Conservation (phyloP, 2,113 vertebrate species). For the Ciconia boyciana region DNA sequence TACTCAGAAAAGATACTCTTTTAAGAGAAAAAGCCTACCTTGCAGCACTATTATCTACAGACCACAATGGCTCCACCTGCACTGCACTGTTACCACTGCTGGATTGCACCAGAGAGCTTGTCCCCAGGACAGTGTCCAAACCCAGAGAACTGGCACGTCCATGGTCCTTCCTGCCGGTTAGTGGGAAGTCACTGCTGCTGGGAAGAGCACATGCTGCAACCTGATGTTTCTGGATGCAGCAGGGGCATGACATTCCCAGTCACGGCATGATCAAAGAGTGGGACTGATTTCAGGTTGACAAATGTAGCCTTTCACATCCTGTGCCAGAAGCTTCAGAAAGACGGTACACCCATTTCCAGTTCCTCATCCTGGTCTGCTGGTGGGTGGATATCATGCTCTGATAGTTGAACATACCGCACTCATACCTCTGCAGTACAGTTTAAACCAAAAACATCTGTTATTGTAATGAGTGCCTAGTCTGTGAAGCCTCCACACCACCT, state of each 20-base stretch:
- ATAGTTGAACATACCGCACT: neutral
- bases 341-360: neutral
- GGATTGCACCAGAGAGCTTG: neutral
- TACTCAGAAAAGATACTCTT: neutral
- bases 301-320: neutral
- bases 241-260: neutral
- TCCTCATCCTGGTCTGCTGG: neutral
- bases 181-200: neutral
- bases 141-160: neutral
- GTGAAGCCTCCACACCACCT: neutral
- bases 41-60: neutral
- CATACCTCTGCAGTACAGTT: neutral
- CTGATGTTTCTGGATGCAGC: neutral
- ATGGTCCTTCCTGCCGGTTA: neutral
- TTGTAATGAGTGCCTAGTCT: accelerated
- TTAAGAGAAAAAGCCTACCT: neutral
- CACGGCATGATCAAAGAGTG: neutral
- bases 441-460: neutral
- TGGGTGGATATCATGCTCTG: neutral
- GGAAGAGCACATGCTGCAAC: neutral
- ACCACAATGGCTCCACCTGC: neutral
- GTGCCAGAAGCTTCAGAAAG: neutral
- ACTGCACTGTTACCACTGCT: neutral
- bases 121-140: neutral
- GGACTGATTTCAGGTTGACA: neutral